phyloP scores from a whole-genome alignment of 1,140 invertebrate species.

The Trichonephila clavata region DNA sequence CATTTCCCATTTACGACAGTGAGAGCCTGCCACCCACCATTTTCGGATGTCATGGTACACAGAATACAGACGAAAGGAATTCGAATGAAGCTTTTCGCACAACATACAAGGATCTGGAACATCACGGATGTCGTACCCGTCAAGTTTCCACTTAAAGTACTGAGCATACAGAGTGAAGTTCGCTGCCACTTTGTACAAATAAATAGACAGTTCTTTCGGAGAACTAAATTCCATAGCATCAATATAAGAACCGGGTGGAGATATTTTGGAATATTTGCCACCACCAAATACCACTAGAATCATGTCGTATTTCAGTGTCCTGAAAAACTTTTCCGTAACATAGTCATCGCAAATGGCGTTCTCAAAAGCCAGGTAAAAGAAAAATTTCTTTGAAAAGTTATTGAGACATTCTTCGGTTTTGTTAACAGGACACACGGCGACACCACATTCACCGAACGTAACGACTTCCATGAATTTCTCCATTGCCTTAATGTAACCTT shows the following conservation, averaged over 20 bases:
- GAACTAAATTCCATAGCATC: slow-evolving; percentile 79
- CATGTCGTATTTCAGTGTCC: slow-evolving; percentile 78
- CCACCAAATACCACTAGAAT: slow-evolving; percentile 81
- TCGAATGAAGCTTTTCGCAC: slow-evolving; percentile 54
- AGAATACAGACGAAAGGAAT: background rate
- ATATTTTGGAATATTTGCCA: slow-evolving; percentile 79
- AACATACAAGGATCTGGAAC: slow-evolving; percentile 16
- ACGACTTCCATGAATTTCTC: slow-evolving; percentile 81
- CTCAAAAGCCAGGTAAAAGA: slow-evolving; percentile 82
- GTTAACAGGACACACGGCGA: slow-evolving; percentile 28
- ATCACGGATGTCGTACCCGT: background rate
- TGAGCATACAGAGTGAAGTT: slow-evolving; percentile 33
- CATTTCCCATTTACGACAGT: slow-evolving; percentile 13
- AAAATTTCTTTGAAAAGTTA: slow-evolving; percentile 77
- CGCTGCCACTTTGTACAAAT: slow-evolving; percentile 33
- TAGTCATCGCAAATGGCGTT: slow-evolving; percentile 82
- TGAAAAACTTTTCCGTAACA: slow-evolving; percentile 81
- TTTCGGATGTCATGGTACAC: slow-evolving; percentile 33
- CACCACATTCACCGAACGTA: slow-evolving; percentile 81
- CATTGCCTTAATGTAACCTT: slow-evolving; percentile 80
- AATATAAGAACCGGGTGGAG: slow-evolving; percentile 81
- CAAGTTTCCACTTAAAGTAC: slow-evolving; percentile 58
- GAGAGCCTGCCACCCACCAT: slow-evolving; percentile 47
- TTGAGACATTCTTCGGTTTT: slow-evolving; percentile 59
- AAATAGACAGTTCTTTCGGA: slow-evolving; percentile 78